Percentiles rank a stretch among this genome's conserved stretches.
Conservation (phyloP, 35 echinoderm and acorn worm genomes). For the Hemicentrotus pulcherrimus region DNA sequence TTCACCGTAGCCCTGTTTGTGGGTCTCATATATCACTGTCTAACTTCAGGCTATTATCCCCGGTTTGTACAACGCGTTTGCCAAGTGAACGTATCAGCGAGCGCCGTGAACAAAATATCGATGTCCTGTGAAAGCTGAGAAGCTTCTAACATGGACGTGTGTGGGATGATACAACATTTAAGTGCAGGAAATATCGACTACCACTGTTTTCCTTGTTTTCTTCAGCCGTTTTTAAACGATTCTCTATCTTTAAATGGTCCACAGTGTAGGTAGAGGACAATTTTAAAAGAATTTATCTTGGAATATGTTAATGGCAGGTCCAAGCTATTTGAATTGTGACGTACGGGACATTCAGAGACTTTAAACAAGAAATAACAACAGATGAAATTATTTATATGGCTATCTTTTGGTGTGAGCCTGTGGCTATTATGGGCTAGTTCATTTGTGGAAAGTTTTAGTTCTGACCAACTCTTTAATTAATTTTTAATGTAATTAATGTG, state of each 20-base stretch:
- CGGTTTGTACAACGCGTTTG: conserved; percentile 2
- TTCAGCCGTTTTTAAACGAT: background rate
- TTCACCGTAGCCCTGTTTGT: background rate
- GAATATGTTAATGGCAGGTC: too few relatives aligned
- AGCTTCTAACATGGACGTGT: background rate
- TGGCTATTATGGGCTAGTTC: too few relatives aligned
- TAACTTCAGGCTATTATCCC: background rate
- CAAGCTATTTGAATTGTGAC: too few relatives aligned
- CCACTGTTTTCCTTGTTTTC: background rate
- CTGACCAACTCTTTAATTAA: too few relatives aligned
- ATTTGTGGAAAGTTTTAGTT: too few relatives aligned
- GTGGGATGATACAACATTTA: background rate
- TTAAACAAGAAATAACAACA: too few relatives aligned
- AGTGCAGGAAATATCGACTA: conserved; percentile 2
- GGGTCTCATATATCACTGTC: conserved; percentile 1
- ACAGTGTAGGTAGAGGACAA: background rate
- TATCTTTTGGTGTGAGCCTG: too few relatives aligned
- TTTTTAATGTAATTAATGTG: too few relatives aligned
- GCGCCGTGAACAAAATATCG: conserved; percentile 7
- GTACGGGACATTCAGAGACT: too few relatives aligned
- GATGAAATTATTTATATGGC: too few relatives aligned
- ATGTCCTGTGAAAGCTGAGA: background rate
- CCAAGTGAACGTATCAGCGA: background rate
- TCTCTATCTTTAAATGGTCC: background rate
- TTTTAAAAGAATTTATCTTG: background rate